A percentile compares a stretch with the other conserved stretches of the same genome.
These are phyloP conservation scores for Clarias fuscus DNA, from an alignment of 2,797 vertebrate species.

Conservation along the genomic window DNA sequence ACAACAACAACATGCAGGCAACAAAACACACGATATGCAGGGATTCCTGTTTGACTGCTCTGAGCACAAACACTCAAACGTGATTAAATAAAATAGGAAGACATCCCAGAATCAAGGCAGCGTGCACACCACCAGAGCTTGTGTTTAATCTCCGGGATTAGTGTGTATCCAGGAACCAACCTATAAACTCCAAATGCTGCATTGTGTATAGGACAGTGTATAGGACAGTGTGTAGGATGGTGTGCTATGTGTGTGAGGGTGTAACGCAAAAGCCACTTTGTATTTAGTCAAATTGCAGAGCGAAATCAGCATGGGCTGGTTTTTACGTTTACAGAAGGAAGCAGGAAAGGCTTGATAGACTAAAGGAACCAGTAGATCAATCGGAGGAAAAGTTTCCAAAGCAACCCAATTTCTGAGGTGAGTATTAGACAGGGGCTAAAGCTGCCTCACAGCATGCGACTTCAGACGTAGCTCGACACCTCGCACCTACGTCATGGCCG, in stretches of 20 bases:
- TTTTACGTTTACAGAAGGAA: neutral
- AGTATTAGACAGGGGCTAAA: neutral
- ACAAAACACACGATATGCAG: neutral
- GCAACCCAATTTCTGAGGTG: neutral
- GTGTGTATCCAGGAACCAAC: neutral
- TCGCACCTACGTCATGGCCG: neutral
- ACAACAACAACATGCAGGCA: neutral
- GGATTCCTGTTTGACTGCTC: slow-evolving; percentile 20
- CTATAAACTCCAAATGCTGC: neutral
- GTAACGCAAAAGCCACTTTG: neutral
- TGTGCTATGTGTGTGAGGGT: neutral
- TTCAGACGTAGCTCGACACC: neutral
- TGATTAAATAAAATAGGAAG: neutral
- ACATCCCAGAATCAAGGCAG: neutral
- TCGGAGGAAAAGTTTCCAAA: neutral
- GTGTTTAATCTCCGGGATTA: neutral
- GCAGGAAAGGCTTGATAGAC: neutral
- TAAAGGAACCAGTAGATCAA: neutral
- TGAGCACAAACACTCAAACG: neutral
- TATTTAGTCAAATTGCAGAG: slow-evolving; percentile 11
- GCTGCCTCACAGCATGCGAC: neutral
- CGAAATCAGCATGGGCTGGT: neutral
- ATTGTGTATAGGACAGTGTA: neutral
- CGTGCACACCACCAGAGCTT: neutral
- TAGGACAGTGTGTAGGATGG: neutral